A percentile compares a stretch with the other conserved stretches of the same genome.
These are phyloP conservation scores for Copidosoma aretas DNA, from an alignment of 2,888 invertebrate genomes.

Conservation along the genomic window DNA sequence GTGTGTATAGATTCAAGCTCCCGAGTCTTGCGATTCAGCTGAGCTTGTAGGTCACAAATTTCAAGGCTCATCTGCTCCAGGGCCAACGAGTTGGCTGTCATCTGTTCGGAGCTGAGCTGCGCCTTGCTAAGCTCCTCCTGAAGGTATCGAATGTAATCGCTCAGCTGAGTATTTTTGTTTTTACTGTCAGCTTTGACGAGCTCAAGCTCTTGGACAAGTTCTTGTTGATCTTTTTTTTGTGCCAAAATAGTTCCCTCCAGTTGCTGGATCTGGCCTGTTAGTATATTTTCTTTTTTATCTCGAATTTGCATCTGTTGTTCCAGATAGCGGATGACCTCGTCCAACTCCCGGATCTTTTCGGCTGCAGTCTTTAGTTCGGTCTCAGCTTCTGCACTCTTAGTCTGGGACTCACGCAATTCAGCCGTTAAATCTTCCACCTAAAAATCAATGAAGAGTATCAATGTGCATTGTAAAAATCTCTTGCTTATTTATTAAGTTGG, in stretches of 20 bases:
- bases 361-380: conserved; percentile 75
- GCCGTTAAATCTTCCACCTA: conserved; percentile 82
- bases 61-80: conserved; percentile 63
- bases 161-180: conserved; percentile 59
- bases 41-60: conserved; percentile 72
- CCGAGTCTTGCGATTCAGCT: conserved; percentile 75
- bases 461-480: no score
- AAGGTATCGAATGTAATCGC: conserved; percentile 63
- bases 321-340: conserved; percentile 79
- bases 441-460: no score
- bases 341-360: conserved; percentile 75
- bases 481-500: no score
- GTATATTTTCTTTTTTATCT: conserved; percentile 68
- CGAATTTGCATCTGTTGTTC: conserved; percentile 79
- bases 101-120: conserved; percentile 63
- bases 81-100: conserved; percentile 63
- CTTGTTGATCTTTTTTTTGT: conserved; percentile 67
- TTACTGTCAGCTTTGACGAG: conserved; percentile 63
- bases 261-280: conserved; percentile 68
- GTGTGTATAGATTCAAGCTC: conserved; percentile 77
- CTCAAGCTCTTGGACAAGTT: conserved; percentile 66
- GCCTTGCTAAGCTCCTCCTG: conserved; percentile 65
- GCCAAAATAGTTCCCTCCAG: conserved; percentile 67
- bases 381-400: conserved; percentile 72
- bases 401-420: conserved; percentile 76